A percentile compares a stretch with the other conserved stretches of the same genome.
These are phyloP conservation scores for Pemphredon lugubris DNA, from an alignment of 2,888 invertebrate species.

Conservation along the genomic window DNA sequence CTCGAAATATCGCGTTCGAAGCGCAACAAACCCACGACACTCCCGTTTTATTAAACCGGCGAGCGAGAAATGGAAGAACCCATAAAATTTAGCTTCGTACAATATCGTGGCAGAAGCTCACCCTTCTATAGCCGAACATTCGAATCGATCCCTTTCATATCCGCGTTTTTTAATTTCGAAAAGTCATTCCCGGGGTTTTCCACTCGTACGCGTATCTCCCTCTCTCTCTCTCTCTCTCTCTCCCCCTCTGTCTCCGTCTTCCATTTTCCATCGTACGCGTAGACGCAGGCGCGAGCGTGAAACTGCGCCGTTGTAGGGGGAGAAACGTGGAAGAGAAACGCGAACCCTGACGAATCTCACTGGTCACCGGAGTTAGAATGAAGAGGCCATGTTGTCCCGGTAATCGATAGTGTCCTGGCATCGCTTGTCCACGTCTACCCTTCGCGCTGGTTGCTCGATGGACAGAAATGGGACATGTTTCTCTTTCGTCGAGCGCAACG, in stretches of 20 bases:
- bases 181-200: slow-evolving; percentile 27
- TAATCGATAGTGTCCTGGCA: slow-evolving; percentile 69
- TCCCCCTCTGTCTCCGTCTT: background rate
- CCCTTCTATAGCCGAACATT: background rate
- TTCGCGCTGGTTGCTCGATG: slow-evolving; percentile 58
- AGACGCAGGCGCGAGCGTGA: background rate
- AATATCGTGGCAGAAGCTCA: background rate
- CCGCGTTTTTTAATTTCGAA: slow-evolving; percentile 29
- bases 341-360: background rate
- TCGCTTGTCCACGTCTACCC: slow-evolving; percentile 64
- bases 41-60: too few species aligned
- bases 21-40: too few species aligned
- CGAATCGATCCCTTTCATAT: background rate
- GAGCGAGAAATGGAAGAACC: too few species aligned
- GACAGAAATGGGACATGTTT: slow-evolving; percentile 71
- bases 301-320: background rate
- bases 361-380: slow-evolving; percentile 31
- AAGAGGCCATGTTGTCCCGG: slow-evolving; percentile 46
- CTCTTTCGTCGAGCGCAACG: slow-evolving; percentile 39
- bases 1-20: too few species aligned
- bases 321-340: background rate
- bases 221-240: too few species aligned
- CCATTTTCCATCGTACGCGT: background rate
- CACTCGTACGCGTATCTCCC: slow-evolving; percentile 1
- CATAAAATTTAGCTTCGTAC: too few species aligned